Base-by-base conservation (phyloP, 2,888 invertebrate genomes). In the Scaptomyza flava region DNA sequence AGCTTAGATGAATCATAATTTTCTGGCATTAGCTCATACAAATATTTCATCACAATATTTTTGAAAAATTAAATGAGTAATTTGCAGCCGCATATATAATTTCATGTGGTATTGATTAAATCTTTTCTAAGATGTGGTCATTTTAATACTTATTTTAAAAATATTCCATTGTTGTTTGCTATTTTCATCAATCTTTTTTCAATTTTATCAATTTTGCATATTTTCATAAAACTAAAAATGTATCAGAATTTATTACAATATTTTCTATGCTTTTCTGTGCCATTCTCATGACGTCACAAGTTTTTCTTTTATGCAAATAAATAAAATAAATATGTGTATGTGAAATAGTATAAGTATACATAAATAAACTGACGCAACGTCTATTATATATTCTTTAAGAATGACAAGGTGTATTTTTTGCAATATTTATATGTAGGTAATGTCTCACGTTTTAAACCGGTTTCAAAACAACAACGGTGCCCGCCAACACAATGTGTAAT, bases 401-500 rank as follows among this genome's bases (percentile, higher is more conserved):
- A 14, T 20, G 33, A 4, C 7, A 27, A 34, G 27, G 27, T 27
- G 27, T 27, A 27, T 27, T 27, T 27, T 27, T 27, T 27, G 4
- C 3, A 27, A 12, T 17, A 11, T 14, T 1, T 3, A 9, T 23
- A 38, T 38, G 6, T 9, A 42, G 30, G 9, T 17, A 9, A 36
- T 23, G 3, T 36, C 6, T 20, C 30, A 36, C 23, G 27, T 33
- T 33, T 33, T 3, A 67, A 72, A 72, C 72, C 58, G 62, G 72
- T 72, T 72, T 50, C 5, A 14, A 9, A 8, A 36, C 27, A 27
- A n/a, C 23, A 20, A 59, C 27, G 30, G 43, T n/a, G 43, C 67
- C 57, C 73, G 72, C 73, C 68, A 63, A 72, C 72, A 72, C 27
- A 50, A 41, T 45, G 38, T 57, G 42, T 36, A 53, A 53, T 48